Evolutionary conservation across 2,888 invertebrate species (phyloP), one percentile per base, ranked within the genome.

Genomic region (Hirudinaria manillensis): DNA sequence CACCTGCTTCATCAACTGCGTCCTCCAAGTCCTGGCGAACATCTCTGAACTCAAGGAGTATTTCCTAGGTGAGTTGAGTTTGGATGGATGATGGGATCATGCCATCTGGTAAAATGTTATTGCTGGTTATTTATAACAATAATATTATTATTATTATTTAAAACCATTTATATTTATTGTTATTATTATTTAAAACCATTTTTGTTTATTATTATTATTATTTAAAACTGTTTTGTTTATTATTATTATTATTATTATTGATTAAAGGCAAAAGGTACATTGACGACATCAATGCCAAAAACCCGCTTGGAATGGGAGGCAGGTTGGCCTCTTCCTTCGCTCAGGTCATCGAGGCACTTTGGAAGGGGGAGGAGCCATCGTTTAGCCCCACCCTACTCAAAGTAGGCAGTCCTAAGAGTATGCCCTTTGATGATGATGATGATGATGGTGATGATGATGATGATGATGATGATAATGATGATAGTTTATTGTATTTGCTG

Each of bases 1-100:
- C 80, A 87, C 88, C 7, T 88, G 88, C 80, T 88, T 87, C 81
- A 87, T 88, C 86, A 88, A 88, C 81, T 84, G 87, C 72, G 86
- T 87, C 0, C 80, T 88, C 24, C 87, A 88, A 80, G 86, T 86
- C 79, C 81, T 88, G 70, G 84, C 85, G 71, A 88, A 88, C 80
- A 86, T 86, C 27, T 79, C 83, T 55, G 87, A 87, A 78, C 84
- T 88, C 72, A 82, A 85, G 51, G 86, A 87, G 77, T 88, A 86
- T 80, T 88, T 88, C 80, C 79, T 86, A 29, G 81, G 86, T 86
- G 80, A 78, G 82, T 76, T 6, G 21, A 24, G 3, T 61, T 7
- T 27, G 10, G 3, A 7, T 61, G 13, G 61, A 2, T 16, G 61
- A 13, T 45, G 45, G 16, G 45, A 45, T 45, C 13, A 6, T 10